Conservation (phyloP, 2,888 invertebrate species). For the Argyresthia albistria region DNA sequence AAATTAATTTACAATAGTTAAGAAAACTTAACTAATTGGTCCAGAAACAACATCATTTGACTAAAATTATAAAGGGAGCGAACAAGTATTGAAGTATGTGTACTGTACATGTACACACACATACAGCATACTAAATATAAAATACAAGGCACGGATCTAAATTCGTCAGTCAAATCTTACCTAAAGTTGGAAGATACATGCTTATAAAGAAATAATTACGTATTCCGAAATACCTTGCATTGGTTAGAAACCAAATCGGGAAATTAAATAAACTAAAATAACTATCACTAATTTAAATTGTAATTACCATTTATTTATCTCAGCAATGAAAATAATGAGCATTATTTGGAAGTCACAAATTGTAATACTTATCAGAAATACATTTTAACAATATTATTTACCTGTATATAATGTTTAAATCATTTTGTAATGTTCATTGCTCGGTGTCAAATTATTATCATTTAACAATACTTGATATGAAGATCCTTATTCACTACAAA, state of each 20-base stretch:
- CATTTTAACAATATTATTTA: constrained; percentile 23
- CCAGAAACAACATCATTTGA: constrained; percentile 10
- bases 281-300: constrained; percentile 12
- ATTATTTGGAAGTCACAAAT: constrained; percentile 40
- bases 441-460: constrained; percentile 1
- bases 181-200: not conserved
- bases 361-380: constrained; percentile 17
- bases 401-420: constrained; percentile 13
- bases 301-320: constrained; percentile 24
- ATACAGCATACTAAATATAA: constrained; percentile 12
- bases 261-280: constrained; percentile 16
- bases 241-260: constrained; percentile 11
- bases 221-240: constrained; percentile 13
- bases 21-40: constrained; percentile 6
- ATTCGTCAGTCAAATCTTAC: constrained; percentile 23
- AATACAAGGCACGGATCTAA: constrained; percentile 25
- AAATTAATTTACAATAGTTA: constrained; percentile 25
- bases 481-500: constrained; percentile 8
- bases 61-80: constrained; percentile 6
- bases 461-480: not conserved
- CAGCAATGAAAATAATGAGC: constrained; percentile 30
- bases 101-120: not conserved
- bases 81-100: not conserved
- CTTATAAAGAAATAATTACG: constrained; percentile 1
- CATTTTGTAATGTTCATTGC: not conserved